Evolutionary conservation across 1,140 invertebrate genomes (phyloP).

Genomic region (Musca domestica): DNA sequence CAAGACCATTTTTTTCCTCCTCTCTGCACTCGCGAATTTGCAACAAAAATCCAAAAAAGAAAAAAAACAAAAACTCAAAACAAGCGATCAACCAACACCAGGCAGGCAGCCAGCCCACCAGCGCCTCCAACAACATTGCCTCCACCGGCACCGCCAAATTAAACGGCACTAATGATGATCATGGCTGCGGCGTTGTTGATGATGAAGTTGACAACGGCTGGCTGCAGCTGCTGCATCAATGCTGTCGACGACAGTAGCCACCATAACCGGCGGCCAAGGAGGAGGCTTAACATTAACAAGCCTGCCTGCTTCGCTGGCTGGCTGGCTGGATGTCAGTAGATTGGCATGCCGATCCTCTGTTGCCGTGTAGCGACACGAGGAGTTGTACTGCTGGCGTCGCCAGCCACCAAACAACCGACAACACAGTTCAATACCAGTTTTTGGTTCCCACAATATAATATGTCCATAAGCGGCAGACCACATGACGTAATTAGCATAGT

Average conservation of each 20-base stretch:
- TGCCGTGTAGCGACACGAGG: neutral
- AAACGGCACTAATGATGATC: too few species aligned
- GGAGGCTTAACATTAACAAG: slow-evolving; percentile 20
- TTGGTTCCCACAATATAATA: slow-evolving; percentile 54
- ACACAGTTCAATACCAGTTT: slow-evolving; percentile 46
- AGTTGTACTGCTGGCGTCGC: neutral
- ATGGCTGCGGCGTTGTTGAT: too few species aligned
- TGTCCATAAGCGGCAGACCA: slow-evolving; percentile 49
- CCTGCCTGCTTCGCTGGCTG: neutral
- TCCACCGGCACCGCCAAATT: neutral
- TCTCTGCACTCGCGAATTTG: neutral
- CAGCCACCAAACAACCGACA: neutral
- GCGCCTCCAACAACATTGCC: neutral
- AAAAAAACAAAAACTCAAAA: slow-evolving; percentile 1
- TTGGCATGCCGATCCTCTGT: too few species aligned
- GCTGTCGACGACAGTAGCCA: neutral
- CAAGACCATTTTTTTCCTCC: neutral
- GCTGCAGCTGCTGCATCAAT: neutral
- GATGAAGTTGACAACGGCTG: too few species aligned
- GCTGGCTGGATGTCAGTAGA: neutral
- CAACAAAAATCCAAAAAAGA: slow-evolving; percentile 3
- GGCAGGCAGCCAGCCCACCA: too few species aligned
- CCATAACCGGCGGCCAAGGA: slow-evolving; percentile 14
- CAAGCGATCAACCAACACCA: neutral
- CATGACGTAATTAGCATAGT: slow-evolving; percentile 55